Conservation (phyloP, 2,888 invertebrate genomes). For the Scaeva pyrastri region DNA sequence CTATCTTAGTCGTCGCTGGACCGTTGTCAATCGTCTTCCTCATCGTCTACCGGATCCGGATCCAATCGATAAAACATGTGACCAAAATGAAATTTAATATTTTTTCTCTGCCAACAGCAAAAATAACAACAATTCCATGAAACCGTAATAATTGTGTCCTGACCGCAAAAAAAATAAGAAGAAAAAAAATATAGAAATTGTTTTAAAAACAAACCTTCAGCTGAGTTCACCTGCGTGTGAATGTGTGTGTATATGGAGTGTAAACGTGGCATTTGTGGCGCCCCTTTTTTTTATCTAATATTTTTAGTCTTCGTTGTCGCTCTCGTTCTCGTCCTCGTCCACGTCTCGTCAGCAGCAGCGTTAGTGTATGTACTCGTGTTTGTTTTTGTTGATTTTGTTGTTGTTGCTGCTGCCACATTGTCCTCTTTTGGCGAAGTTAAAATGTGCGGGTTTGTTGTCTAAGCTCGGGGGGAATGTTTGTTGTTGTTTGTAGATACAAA, state of each 20-base stretch:
- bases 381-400: background rate
- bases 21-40: constrained; percentile 12
- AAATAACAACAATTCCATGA: background rate
- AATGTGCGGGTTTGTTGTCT: constrained; percentile 20
- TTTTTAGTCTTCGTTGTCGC: too few species aligned
- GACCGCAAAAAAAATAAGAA: constrained; percentile 28
- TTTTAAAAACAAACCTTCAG: constrained; percentile 11
- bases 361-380: too few species aligned
- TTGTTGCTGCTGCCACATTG: background rate
- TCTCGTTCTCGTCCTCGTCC: background rate
- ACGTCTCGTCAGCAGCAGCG: too few species aligned
- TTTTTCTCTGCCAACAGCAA: background rate
- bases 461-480: constrained; percentile 2
- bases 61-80: constrained; percentile 28
- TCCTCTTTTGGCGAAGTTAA: constrained; percentile 3
- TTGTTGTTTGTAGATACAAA: background rate
- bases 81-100: constrained; percentile 23
- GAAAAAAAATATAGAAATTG: too few species aligned
- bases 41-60: background rate
- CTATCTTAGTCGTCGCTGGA: too few species aligned
- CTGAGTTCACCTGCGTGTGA: background rate
- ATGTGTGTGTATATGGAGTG: background rate
- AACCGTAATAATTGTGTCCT: constrained; percentile 37
- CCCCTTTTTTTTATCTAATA: background rate
- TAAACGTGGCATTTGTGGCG: constrained; percentile 35